A percentile compares a stretch with the other conserved stretches of the same genome.
Conservation (phyloP, 2,888 invertebrate genomes). For the Linyphia triangularis region DNA sequence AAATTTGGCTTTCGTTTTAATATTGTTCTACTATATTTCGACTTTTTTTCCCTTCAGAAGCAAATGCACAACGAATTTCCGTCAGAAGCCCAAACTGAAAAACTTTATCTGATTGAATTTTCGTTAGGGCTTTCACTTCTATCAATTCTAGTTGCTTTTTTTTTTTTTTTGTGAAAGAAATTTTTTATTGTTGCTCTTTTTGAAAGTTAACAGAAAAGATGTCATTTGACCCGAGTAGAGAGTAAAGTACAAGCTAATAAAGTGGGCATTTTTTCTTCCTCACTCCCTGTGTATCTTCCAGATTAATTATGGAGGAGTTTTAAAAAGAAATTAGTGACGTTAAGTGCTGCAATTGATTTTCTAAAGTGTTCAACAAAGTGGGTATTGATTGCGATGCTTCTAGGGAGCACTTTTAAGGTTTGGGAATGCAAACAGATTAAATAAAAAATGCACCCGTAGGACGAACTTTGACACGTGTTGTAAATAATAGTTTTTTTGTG, state of each 20-base stretch:
- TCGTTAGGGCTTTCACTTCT: too few relatives aligned
- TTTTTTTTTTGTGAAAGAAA: too few relatives aligned
- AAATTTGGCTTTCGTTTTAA: too few relatives aligned
- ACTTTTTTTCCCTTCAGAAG: too few relatives aligned
- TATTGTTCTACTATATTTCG: too few relatives aligned
- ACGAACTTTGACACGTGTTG: too few relatives aligned
- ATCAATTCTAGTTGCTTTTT: too few relatives aligned
- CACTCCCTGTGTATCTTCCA: not conserved
- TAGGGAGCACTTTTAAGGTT: not conserved
- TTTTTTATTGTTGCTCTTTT: not conserved
- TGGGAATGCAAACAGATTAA: not conserved
- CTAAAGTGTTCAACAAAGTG: not conserved
- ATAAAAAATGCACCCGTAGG: not conserved
- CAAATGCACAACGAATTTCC: too few relatives aligned
- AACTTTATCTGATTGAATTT: too few relatives aligned
- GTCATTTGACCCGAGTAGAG: not conserved
- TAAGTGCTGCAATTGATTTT: conserved; percentile 16
- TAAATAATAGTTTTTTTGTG: too few relatives aligned
- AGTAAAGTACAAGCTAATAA: not conserved
- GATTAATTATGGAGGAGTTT: not conserved
- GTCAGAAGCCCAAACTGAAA: too few relatives aligned
- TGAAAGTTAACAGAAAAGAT: not conserved
- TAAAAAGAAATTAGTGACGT: not conserved
- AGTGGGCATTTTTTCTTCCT: not conserved
- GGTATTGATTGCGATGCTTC: not conserved